Percentiles rank a stretch among this genome's conserved stretches.
phyloP scores from a whole-genome alignment of 2,797 vertebrate species.

The Micropoecilia bifurca region DNA sequence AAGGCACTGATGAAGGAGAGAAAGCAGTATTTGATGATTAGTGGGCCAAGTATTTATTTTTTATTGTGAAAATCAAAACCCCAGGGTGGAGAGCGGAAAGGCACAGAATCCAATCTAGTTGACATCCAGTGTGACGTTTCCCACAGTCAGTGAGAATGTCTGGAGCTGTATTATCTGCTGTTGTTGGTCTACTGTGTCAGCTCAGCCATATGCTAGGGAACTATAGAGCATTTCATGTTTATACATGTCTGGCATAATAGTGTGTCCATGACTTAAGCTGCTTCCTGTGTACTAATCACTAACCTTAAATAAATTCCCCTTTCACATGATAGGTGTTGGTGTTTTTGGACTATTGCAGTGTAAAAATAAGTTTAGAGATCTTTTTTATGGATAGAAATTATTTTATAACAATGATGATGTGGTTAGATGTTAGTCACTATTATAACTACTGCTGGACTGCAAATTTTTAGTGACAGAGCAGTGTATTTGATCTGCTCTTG shows the following conservation, averaged over 20 bases:
- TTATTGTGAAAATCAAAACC: not conserved
- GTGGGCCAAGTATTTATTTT: not conserved
- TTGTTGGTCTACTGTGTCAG: not conserved
- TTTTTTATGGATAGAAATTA: not conserved
- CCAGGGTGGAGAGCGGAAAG: not conserved
- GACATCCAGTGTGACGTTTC: not conserved
- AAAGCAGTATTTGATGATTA: not conserved
- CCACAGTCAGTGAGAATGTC: not conserved
- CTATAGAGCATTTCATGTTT: not conserved
- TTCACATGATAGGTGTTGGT: not conserved
- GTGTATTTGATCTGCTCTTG: not conserved
- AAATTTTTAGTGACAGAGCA: not conserved
- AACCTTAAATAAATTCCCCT: not conserved
- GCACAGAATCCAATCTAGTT: not conserved
- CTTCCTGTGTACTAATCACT: not conserved
- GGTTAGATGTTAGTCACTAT: not conserved
- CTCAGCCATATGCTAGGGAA: not conserved
- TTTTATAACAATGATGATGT: not conserved
- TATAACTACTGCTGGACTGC: not conserved
- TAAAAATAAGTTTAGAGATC: not conserved
- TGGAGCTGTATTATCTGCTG: not conserved
- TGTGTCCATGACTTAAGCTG: not conserved
- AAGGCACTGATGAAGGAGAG: not conserved
- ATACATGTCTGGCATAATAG: not conserved
- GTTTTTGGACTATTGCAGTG: not conserved